Base-by-base conservation (phyloP, 1,140 invertebrate species). In the Magallana ariakensis region DNA sequence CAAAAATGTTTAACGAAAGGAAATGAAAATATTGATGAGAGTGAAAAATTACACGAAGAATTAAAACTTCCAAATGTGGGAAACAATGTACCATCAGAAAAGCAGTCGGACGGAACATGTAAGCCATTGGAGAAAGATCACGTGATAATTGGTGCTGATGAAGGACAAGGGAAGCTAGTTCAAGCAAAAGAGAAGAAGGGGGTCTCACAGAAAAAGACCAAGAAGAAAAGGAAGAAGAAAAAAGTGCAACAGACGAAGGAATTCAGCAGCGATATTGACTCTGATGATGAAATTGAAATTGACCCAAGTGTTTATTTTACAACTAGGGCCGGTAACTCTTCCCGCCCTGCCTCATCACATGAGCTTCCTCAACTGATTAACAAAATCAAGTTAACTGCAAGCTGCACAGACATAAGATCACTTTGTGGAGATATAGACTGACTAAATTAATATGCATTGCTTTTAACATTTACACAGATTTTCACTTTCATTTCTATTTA, bases 281-380 rank as follows among this genome's bases (percentile, higher is more conserved):
- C 15, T 6, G 80, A 82, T 16, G 46, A 19, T 82, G 46, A n/a
- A 8, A 16, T 55, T 82, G 33, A 56, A 56, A 56, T 46, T 22
- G 75, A 80, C 11, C 75, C 75, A 46, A 46, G 15, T 16, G 15
- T 81, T 16, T 16, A 81, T 8, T 53, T 81, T 54, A 53, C 46
- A 56, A 13, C 13, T n/a, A 53, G 80, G 15, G 46, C 80, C 15
- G 80, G 80, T 6, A 46, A 19, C 26, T 81, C 80, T 54, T 53
- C 80, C 8, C 46, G 80, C 9, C 80, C 80, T n/a, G 46, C 46
- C 46, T 53, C 46, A 5, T 81, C 80, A n/a, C 46, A 19, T 46
- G 80, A 81, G 16, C 8, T 81, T 56, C 46, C 46, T 15, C 46
- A 81, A 16, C 80, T 81, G 16, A 81, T 81, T 46, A 54, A 54